A percentile compares a stretch with the other conserved stretches of the same genome.
These are phyloP conservation scores for Belonocnema kinseyi DNA, from an alignment of 1,140 invertebrate species.

Conservation along the genomic window DNA sequence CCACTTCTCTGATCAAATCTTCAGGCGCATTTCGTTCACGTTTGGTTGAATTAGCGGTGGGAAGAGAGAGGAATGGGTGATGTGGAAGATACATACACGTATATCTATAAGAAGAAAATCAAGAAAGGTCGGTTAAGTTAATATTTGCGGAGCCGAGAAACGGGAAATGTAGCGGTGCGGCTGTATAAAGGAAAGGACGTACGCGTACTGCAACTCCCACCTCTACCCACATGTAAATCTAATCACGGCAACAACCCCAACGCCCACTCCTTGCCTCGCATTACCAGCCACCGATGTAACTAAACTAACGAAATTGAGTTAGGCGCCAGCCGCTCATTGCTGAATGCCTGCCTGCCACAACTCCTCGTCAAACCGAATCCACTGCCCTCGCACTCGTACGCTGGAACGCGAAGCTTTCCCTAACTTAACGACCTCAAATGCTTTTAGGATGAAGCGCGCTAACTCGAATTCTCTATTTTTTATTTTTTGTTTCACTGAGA, in stretches of 20 bases:
- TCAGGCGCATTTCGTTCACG: no score
- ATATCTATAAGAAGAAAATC: slow-evolving; percentile 1
- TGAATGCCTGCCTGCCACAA: slow-evolving; percentile 47
- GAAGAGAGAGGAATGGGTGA: not conserved
- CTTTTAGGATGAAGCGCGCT: slow-evolving; percentile 53
- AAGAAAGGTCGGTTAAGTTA: slow-evolving; percentile 37
- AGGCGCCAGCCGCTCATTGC: slow-evolving; percentile 62
- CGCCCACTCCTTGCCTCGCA: slow-evolving; percentile 63
- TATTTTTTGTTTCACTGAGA: no score
- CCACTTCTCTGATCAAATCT: no score
- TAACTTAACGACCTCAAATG: slow-evolving; percentile 58
- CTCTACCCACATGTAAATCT: slow-evolving; percentile 69
- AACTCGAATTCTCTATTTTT: slow-evolving; percentile 33
- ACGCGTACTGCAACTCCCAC: not conserved
- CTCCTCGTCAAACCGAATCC: slow-evolving; percentile 45
- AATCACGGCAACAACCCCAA: slow-evolving; percentile 66
- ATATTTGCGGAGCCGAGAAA: slow-evolving; percentile 50
- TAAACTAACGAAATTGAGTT: slow-evolving; percentile 73
- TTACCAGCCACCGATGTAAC: slow-evolving; percentile 71
- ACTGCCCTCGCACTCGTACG: slow-evolving; percentile 41
- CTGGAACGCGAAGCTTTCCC: slow-evolving; percentile 46
- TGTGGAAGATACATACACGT: not conserved
- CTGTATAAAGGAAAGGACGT: slow-evolving; percentile 48
- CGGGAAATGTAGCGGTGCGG: slow-evolving; percentile 7
- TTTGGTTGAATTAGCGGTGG: not conserved